Percentiles rank a stretch among this genome's conserved stretches.
Evolutionary conservation across 1,140 invertebrate genomes (phyloP).

Genomic region (Plectrocnemia conspersa): DNA sequence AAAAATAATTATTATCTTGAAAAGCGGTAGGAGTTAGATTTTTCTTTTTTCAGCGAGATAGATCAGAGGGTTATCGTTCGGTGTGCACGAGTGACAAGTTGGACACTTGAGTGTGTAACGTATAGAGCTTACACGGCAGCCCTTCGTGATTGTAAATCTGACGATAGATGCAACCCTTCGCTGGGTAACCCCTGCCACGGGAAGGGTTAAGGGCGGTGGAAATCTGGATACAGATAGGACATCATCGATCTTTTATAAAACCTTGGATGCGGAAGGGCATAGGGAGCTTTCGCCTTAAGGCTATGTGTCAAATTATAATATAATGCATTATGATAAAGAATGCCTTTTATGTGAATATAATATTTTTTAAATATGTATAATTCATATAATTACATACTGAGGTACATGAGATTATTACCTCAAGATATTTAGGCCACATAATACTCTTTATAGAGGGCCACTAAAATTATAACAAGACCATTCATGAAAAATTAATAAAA

Average conservation of each 20-base stretch:
- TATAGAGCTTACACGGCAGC: constrained; percentile 5
- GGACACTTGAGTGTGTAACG: constrained; percentile 25
- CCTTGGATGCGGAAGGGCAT: background rate
- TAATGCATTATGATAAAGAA: too few species aligned
- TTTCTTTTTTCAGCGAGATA: constrained; percentile 13
- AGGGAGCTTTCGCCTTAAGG: too few species aligned
- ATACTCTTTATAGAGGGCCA: too few species aligned
- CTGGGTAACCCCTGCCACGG: constrained; percentile 1
- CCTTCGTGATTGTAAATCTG: constrained; percentile 1
- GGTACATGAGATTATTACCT: too few species aligned
- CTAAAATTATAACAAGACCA: too few species aligned
- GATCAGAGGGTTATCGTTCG: constrained; percentile 11
- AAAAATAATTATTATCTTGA: background rate
- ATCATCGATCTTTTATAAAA: constrained; percentile 9
- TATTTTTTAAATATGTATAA: too few species aligned
- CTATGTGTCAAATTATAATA: too few species aligned
- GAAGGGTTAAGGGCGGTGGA: constrained; percentile 15
- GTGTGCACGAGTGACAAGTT: constrained; percentile 24
- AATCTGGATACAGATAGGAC: constrained; percentile 10
- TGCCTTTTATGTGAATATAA: too few species aligned
- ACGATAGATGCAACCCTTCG: background rate
- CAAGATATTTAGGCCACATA: too few species aligned
- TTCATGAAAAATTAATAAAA: too few species aligned
- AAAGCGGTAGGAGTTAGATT: constrained; percentile 3
- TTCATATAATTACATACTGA: too few species aligned